Base-by-base conservation (phyloP, 2,797 vertebrate genomes). In the Dendrocincla tyrannina region DNA sequence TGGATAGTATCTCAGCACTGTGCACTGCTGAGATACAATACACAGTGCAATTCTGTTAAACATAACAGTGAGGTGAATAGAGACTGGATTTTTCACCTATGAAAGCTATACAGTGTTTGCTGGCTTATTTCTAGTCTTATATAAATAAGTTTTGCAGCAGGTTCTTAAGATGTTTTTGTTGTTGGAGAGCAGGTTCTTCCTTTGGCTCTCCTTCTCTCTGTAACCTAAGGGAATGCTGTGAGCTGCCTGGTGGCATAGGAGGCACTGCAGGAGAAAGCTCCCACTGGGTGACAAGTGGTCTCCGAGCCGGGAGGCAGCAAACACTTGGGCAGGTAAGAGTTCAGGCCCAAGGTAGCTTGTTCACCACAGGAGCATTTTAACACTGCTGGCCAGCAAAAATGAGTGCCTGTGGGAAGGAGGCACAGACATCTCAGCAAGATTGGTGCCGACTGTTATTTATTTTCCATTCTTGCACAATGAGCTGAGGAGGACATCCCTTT, bases 61-160 rank as follows among this genome's bases (percentile, higher is more conserved):
- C 7, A 0, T 17, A 76, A 68, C 0, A 0, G 14, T 49, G 46
- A 32, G 42, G 30, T 14, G 18, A 82, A 50, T 1, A 46, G 46
- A 42, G n/a, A 28, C 3, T 17, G n/a, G n/a, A 77, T 58, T 80
- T 69, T 88, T 58, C 55, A 83, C 35, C 39, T 0, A 1, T 27
- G 47, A 58, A 69, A 93, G 37, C 63, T 35, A 12, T 39, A 70
- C 52, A 39, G 28, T 47, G 50, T 74, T 64, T 64, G 9, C 27
- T 56, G 52, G 17, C 30, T 78, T 60, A 52, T 78, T 85, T 84
- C 37, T 64, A 28, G 32, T 28, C 33, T 52, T 66, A 32, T 1
- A 42, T 16, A 8, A 23, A 32, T 30, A 55, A 56, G 25, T 64
- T 85, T 56, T 32, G 28, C 23, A 23, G 16, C 9, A 87, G 4